Percentiles rank a stretch among this genome's conserved stretches.
Conservation (phyloP, 2,888 invertebrate species). For the Aleiodes leptofemur region DNA sequence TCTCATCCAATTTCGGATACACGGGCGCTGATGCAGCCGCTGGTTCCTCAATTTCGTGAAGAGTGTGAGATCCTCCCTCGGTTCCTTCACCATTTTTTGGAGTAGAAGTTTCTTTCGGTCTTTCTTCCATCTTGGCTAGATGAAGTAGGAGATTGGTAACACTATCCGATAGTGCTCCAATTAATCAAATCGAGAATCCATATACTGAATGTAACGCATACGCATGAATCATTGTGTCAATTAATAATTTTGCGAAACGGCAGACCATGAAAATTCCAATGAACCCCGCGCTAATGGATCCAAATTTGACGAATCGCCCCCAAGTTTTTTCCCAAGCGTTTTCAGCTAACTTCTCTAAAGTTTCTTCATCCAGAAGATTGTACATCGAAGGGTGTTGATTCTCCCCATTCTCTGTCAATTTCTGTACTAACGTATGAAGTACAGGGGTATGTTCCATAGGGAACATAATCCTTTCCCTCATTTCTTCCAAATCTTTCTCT, state of each 20-base stretch:
- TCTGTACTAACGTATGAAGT: conserved; percentile 31
- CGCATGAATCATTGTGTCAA: conserved; percentile 37
- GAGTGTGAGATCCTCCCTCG: too few relatives aligned
- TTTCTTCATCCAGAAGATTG: conserved; percentile 20
- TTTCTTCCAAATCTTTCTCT: conserved; percentile 26
- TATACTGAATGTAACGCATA: background rate
- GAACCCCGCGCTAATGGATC: too few relatives aligned
- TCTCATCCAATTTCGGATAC: too few relatives aligned
- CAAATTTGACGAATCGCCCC: too few relatives aligned
- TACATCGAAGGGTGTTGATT: conserved; percentile 39
- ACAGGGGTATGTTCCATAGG: conserved; percentile 44
- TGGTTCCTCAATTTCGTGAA: too few relatives aligned
- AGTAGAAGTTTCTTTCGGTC: too few relatives aligned
- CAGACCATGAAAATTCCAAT: conserved; percentile 8
- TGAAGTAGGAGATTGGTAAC: conserved; percentile 25
- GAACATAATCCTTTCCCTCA: conserved; percentile 48
- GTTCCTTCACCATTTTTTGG: too few relatives aligned
- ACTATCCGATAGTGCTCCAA: conserved; percentile 37
- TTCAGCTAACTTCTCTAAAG: background rate
- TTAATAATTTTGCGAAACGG: conserved; percentile 20
- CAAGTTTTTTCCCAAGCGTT: background rate
- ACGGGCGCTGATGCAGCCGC: too few relatives aligned
- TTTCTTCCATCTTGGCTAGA: background rate
- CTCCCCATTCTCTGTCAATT: conserved; percentile 19
- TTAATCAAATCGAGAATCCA: conserved; percentile 13